phyloP scores from a whole-genome alignment of 2,113 vertebrate genomes.

The Rhinoderma darwinii region DNA sequence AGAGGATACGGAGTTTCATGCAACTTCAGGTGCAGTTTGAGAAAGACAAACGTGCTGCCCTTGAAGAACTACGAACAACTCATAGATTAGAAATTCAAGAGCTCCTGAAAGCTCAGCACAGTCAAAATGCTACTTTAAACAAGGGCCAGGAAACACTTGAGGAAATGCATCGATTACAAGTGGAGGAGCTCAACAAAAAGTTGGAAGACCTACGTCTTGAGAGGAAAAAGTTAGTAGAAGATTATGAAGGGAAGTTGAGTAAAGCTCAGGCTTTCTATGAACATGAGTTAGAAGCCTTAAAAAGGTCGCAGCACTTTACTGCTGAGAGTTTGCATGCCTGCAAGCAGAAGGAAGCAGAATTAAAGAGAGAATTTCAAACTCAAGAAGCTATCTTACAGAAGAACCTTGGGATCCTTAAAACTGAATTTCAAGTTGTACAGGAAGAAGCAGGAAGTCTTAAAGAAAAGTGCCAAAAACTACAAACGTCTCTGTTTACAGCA shows the following conservation, averaged over 20 bases:
- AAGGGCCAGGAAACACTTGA: constrained; percentile 91
- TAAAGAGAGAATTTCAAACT: constrained; percentile 91
- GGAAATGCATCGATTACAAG: constrained; percentile 85
- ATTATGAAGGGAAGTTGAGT: constrained; percentile 92
- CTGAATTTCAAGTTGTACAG: constrained; percentile 85
- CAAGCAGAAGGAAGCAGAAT: constrained; percentile 93
- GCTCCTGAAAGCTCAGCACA: constrained; percentile 89
- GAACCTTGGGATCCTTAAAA: constrained; percentile 83
- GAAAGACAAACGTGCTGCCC: constrained; percentile 86
- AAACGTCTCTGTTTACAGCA: constrained; percentile 78
- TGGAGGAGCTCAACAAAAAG: constrained; percentile 84
- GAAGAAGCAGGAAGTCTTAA: constrained; percentile 89
- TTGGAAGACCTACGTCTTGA: constrained; percentile 89
- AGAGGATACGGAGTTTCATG: constrained; percentile 87
- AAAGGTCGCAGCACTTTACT: constrained; percentile 94
- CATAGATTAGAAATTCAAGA: constrained; percentile 93
- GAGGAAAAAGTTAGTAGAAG: constrained; percentile 90
- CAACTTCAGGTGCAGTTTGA: constrained; percentile 90
- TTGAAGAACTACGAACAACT: constrained; percentile 86
- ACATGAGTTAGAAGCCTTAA: constrained; percentile 94
- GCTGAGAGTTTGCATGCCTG: constrained; percentile 91
- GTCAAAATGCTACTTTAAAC: constrained; percentile 83
- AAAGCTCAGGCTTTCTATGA: constrained; percentile 98
- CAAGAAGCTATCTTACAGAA: constrained; percentile 93
- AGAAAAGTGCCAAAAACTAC: constrained; percentile 91